Base-by-base conservation (phyloP, 2,888 invertebrate species). In the Aleiodes alternator region DNA sequence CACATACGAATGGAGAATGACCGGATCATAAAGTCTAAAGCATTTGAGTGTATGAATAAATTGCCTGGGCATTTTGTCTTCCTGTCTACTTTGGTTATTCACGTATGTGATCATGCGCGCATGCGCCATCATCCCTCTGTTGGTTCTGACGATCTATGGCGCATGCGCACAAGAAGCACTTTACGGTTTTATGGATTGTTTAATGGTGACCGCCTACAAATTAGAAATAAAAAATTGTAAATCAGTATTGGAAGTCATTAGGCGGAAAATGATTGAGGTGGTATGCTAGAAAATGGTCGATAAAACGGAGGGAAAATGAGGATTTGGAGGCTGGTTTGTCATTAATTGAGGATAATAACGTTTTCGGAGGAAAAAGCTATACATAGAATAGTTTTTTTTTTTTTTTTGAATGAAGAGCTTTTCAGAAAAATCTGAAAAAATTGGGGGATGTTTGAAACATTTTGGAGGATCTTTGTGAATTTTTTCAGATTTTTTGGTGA, bases 141-240 rank as follows among this genome's bases (percentile, higher is more conserved):
- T 11, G 50, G 7, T 43, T 7, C 7, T 3, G 43, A 7, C 4
- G 68, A 68, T 68, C 50, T 51, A 31, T 16, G 57, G 68, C 53
- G 66, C 48, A 59, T 57, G 69, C 29, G 50, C 57, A 61, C 57
- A 51, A 64, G 69, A 72, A 86, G 86, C 87, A 87, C 87, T 87
- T 88, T 88, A 88, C 87, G 87, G 86, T 83, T 89, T 89, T 88
- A 89, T 88, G 89, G 88, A 88, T 88, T 88, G 87, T 88, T 88
- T 88, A 89, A 89, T 87, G 86, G 87, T 85, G 86, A 82, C 88
- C 89, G 88, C 88, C 88, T 89, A 89, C 88, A 89, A 89, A 89
- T 88, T 88, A 88, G 87, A 87, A 84, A 85, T 88, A 87, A 87
- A 84, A 85, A 87, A 87, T 86, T 84, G 87, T 89, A 89, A 89